Conservation (phyloP, 2,888 invertebrate genomes). For the Aleiodes testaceus region DNA sequence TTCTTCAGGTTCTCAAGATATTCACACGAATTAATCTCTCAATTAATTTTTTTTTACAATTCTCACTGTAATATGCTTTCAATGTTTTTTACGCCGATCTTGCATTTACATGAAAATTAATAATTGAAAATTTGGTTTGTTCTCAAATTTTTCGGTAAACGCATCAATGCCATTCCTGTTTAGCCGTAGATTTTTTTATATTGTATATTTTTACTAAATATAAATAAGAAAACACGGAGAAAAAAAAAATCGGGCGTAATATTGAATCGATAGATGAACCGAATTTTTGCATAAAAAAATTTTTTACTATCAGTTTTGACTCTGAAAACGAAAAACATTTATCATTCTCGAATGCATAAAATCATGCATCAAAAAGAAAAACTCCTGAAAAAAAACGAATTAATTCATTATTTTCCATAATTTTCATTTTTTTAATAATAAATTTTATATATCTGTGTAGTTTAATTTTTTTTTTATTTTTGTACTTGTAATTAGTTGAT, state of each 20-base stretch:
- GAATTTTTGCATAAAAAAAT: neutral
- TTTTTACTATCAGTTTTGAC: slow-evolving; percentile 15
- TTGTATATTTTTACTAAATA: slow-evolving; percentile 42
- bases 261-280: neutral
- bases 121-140: slow-evolving; percentile 41
- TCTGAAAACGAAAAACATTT: neutral
- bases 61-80: slow-evolving; percentile 32
- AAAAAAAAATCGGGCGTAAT: neutral
- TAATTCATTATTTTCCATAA: neutral
- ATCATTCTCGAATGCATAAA: slow-evolving; percentile 18
- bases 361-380: slow-evolving; percentile 9
- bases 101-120: slow-evolving; percentile 34
- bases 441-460: slow-evolving; percentile 10
- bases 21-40: neutral
- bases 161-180: slow-evolving; percentile 42
- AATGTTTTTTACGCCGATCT: slow-evolving; percentile 35
- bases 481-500: slow-evolving; percentile 24
- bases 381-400: neutral
- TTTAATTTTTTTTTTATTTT: slow-evolving; percentile 22
- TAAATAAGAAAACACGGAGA: slow-evolving; percentile 8
- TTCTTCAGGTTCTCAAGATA: too few species aligned
- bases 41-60: neutral
- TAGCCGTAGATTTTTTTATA: slow-evolving; percentile 46
- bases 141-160: slow-evolving; percentile 12
- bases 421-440: neutral